Percentiles rank a stretch among this genome's conserved stretches.
Conservation (phyloP, 2,888 invertebrate genomes). For the Morpho helenor region DNA sequence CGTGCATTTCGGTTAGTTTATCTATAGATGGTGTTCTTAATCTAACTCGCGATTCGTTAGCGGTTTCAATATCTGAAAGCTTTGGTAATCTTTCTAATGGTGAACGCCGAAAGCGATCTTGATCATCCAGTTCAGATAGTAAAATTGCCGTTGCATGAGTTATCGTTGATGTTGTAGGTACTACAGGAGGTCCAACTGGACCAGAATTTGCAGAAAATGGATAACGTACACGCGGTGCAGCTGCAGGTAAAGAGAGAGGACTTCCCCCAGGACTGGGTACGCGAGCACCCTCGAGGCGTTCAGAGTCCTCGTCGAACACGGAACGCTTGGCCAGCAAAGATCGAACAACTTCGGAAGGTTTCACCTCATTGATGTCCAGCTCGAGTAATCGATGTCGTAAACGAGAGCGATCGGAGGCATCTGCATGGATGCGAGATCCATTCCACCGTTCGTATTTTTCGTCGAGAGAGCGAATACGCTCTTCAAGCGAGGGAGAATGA, state of each 20-base stretch:
- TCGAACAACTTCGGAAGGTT: slow-evolving; percentile 96
- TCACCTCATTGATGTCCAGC: slow-evolving; percentile 87
- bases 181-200: slow-evolving; percentile 19
- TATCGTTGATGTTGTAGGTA: slow-evolving; percentile 34
- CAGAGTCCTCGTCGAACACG: slow-evolving; percentile 97
- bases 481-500: slow-evolving; percentile 89
- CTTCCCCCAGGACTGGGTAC: slow-evolving; percentile 81
- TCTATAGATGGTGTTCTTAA: slow-evolving; percentile 72
- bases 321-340: slow-evolving; percentile 94
- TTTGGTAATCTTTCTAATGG: slow-evolving; percentile 40
- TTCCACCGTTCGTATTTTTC: slow-evolving; percentile 96
- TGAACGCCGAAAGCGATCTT: slow-evolving; percentile 30
- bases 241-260: slow-evolving; percentile 64
- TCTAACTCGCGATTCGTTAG: slow-evolving; percentile 61
- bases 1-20: slow-evolving; percentile 36
- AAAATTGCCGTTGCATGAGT: slow-evolving; percentile 43
- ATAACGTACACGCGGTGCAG: slow-evolving; percentile 35
- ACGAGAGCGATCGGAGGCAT: slow-evolving; percentile 78
- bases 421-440: slow-evolving; percentile 79
- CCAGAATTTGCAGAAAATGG: slow-evolving; percentile 83
- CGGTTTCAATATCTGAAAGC: slow-evolving; percentile 44
- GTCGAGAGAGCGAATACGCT: slow-evolving; percentile 94
- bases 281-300: slow-evolving; percentile 92
- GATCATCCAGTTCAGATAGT: slow-evolving; percentile 38
- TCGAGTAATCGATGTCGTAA: slow-evolving; percentile 87